Evolutionary conservation across 1,140 invertebrate genomes (phyloP), one percentile per base, ranked within the genome.

Genomic region (Danaus melanippus): DNA sequence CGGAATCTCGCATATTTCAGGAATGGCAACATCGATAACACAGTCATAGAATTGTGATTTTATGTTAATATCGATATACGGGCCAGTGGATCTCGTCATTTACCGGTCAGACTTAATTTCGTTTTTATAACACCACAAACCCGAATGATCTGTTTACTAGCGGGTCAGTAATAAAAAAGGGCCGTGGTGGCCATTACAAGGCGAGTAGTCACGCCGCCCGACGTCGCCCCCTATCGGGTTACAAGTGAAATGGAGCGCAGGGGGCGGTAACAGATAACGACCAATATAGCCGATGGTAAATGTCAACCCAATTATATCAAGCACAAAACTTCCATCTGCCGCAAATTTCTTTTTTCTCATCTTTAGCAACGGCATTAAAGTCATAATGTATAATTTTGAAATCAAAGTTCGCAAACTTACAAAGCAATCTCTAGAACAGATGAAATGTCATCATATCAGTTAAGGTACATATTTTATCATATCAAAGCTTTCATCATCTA

Each of bases 101-200:
- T 74, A 77, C 75, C 70, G 74, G 74, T 68, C 73, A 64, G 69
- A 80, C 77, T 84, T 86, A 86, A 86, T 86, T 86, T 81, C 75
- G 80, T 84, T 86, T 86, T 86, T 86, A 86, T 84, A 84, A 83
- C 83, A 83, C 78, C 81, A 84, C 83, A 84, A 84, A 83, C 79
- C 79, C 76, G 79, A 86, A 86, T 84, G 83, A 86, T 86, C 83
- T 86, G 83, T 86, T 83, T 86, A 86, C 83, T 86, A 83, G 80
- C 79, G 81, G 83, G 78, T 82, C 74, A 86, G 83, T 86, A 84
- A 84, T 86, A 86, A 86, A 86, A 81, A 82, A 71, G 80, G 83
- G 83, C 78, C 78, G 82, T 76, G 76, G 79, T 76, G 71, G 79
- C 79, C 71, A 86, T 86, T 84, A 86, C 72, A 60, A 66, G 72